phyloP scores from a whole-genome alignment of 2,797 vertebrate genomes.

The Podarcis lilfordi region DNA sequence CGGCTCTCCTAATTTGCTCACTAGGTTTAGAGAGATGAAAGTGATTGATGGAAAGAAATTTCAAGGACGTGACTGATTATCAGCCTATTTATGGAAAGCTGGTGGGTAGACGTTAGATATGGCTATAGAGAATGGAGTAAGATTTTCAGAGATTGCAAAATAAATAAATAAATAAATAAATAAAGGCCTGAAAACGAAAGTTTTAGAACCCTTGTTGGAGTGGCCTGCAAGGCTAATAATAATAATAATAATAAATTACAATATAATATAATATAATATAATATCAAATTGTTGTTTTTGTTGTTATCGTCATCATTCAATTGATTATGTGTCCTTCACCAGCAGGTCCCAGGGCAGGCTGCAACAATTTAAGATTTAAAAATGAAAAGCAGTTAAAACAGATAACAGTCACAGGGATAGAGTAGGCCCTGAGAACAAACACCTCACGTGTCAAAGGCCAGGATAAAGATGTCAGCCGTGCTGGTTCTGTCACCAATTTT shows the following conservation, averaged over 20 bases:
- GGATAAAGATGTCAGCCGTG: too few relatives aligned
- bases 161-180: neutral
- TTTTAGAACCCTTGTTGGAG: neutral
- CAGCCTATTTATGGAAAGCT: constrained; percentile 51
- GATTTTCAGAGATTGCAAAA: constrained; percentile 31
- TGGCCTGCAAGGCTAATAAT: too few relatives aligned
- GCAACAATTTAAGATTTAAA: too few relatives aligned
- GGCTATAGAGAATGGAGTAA: constrained; percentile 49
- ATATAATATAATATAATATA: too few relatives aligned
- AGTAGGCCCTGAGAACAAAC: too few relatives aligned
- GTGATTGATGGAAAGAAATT: constrained; percentile 63
- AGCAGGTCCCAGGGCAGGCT: neutral
- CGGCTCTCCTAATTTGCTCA: constrained; percentile 43
- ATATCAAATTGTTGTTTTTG: too few relatives aligned
- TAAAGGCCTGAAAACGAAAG: neutral
- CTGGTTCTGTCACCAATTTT: neutral
- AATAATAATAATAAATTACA: too few relatives aligned
- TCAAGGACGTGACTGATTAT: constrained; percentile 48
- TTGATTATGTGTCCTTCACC: too few relatives aligned
- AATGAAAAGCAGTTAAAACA: too few relatives aligned
- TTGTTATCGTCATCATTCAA: too few relatives aligned
- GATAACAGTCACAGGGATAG: too few relatives aligned
- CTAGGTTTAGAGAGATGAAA: constrained; percentile 56
- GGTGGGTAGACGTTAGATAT: constrained; percentile 50
- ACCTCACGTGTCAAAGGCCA: too few relatives aligned